Evolutionary conservation across 2,888 invertebrate species (phyloP), one percentile per base, ranked within the genome.

Genomic region (Zaprionus bogoriensis): DNA sequence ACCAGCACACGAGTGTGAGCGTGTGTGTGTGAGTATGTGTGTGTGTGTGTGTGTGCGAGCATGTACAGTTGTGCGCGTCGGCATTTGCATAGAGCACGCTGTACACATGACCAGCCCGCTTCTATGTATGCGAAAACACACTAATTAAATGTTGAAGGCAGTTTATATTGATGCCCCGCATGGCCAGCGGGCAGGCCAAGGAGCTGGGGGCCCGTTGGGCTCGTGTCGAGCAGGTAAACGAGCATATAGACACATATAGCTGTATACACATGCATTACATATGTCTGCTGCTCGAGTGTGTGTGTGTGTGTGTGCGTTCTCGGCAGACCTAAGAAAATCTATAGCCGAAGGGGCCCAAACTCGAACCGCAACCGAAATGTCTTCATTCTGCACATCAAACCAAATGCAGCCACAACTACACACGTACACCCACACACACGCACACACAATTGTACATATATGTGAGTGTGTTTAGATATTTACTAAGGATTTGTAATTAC

Each of bases 111-210:
- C 68, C 61, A 57, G 44, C 64, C 54, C 45, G 59, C 64, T 46
- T 76, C 68, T 73, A 67, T 79, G 73, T 77, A 66, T 81, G 80
- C 66, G 74, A 81, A 83, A 86, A 81, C 84, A 89, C 84, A 88
- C 88, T 88, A 88, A 88, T 88, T 88, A 89, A 88, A 88, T 88
- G 88, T 86, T 87, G 84, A 86, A 87, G 87, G 88, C 80, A 81
- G 80, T 83, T 88, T 84, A 82, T 83, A 80, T 84, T 81, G 80
- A 79, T 83, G 69, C 80, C 65, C 75, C 71, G 62, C 79, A 74
- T 82, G 78, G 72, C 80, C 80, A 74, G 58, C 70, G 74, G 78
- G 64, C 74, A 80, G 63, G 52, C 53, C 42, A 28, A 30, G 51
- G 42, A 32, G 1, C 12, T 7, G 45, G 57, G 32, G 53, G 14